A percentile compares a stretch with the other conserved stretches of the same genome.
Evolutionary conservation across 2,113 vertebrate genomes (phyloP).

Genomic region (Gambusia holbrooki): DNA sequence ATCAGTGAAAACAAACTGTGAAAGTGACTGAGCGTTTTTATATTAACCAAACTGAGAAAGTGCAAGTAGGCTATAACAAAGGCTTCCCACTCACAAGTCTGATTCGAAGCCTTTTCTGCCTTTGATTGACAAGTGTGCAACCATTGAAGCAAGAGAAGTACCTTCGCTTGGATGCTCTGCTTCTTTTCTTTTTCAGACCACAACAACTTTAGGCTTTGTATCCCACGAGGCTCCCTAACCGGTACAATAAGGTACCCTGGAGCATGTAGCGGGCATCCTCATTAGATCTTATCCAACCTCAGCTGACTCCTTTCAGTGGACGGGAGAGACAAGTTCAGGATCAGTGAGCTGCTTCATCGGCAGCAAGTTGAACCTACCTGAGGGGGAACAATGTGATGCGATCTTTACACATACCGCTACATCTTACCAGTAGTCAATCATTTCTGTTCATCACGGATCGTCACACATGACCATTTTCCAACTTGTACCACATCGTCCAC

Average conservation of each 20-base stretch:
- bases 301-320: slow-evolving; percentile 6
- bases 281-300: slow-evolving; percentile 5
- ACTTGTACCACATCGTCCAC: neutral
- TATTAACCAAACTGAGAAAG: slow-evolving; percentile 10
- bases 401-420: slow-evolving; percentile 31
- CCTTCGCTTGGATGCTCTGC: slow-evolving; percentile 2
- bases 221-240: slow-evolving; percentile 13
- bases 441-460: slow-evolving; percentile 20
- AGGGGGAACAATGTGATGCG: slow-evolving; percentile 14
- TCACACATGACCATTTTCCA: slow-evolving; percentile 20
- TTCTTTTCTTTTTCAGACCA: slow-evolving; percentile 10
- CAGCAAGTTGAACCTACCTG: slow-evolving; percentile 13
- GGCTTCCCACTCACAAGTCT: neutral
- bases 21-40: slow-evolving; percentile 15
- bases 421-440: slow-evolving; percentile 41
- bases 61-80: slow-evolving; percentile 4
- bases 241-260: slow-evolving; percentile 20
- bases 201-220: neutral
- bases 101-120: slow-evolving; percentile 26
- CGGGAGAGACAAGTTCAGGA: slow-evolving; percentile 34
- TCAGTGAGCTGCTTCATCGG: slow-evolving; percentile 50
- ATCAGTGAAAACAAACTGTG: neutral
- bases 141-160: slow-evolving; percentile 19
- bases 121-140: slow-evolving; percentile 29
- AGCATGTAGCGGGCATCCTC: slow-evolving; percentile 6